Percentiles rank a stretch among this genome's conserved stretches.
phyloP scores from a whole-genome alignment of 2,797 vertebrate species.

The Anguilla anguilla region DNA sequence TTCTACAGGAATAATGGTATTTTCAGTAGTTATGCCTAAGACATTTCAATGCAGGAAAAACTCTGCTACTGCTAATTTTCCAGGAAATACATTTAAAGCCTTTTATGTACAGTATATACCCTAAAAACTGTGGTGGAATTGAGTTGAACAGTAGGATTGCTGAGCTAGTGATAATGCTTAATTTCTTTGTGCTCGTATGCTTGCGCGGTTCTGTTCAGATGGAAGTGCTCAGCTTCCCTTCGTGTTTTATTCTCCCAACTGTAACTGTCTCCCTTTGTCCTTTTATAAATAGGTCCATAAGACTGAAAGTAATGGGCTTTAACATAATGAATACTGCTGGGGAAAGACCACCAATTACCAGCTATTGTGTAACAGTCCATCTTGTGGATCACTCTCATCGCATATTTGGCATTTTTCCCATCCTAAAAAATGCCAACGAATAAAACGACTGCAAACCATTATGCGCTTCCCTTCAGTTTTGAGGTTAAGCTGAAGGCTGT shows the following conservation, averaged over 20 bases:
- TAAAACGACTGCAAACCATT: background rate
- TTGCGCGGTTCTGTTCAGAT: background rate
- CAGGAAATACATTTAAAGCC: background rate
- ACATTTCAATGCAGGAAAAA: too few species aligned
- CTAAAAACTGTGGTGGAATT: background rate
- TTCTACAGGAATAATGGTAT: too few species aligned
- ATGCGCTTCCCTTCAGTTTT: background rate
- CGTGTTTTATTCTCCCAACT: background rate
- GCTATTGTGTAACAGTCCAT: background rate
- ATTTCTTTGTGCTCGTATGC: background rate
- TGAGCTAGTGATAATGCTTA: background rate
- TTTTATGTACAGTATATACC: background rate
- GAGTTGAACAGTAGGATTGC: background rate
- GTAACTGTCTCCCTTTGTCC: slow-evolving; percentile 14
- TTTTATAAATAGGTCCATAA: background rate
- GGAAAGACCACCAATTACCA: slow-evolving; percentile 9
- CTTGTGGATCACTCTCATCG: background rate
- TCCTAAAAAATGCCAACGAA: background rate
- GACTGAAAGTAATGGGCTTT: slow-evolving; percentile 12
- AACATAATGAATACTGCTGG: slow-evolving; percentile 7
- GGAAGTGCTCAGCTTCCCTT: background rate
- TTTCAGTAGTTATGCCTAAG: too few species aligned
- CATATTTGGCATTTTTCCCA: background rate
- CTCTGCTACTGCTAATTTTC: background rate
- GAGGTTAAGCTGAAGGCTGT: background rate